These are phyloP conservation scores for Lasiommata megera DNA, from an alignment of 2,888 invertebrate genomes.

Conservation along the genomic window DNA sequence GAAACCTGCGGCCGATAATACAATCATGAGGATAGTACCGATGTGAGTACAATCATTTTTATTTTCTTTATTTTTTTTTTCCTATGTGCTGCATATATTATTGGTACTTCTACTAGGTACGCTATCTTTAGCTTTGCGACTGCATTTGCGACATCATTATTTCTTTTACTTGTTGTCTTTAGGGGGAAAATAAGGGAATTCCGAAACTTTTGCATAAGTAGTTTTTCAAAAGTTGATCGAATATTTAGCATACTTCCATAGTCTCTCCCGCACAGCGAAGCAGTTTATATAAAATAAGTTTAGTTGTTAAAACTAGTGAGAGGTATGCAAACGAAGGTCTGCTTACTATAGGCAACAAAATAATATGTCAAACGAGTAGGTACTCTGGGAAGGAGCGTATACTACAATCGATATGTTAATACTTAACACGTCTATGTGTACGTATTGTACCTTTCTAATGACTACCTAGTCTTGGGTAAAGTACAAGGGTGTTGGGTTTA, in stretches of 20 bases:
- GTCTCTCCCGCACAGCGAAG: constrained; percentile 37
- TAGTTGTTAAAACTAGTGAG: constrained; percentile 26
- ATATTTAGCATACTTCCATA: constrained; percentile 1
- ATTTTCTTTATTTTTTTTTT: neutral
- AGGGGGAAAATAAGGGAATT: neutral
- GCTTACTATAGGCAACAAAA: constrained; percentile 27
- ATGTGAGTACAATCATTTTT: constrained; percentile 54
- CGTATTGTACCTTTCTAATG: constrained; percentile 63
- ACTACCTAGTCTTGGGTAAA: constrained; percentile 36
- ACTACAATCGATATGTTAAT: constrained; percentile 31
- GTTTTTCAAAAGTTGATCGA: neutral
- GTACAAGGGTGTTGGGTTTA: constrained; percentile 37
- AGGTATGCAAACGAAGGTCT: constrained; percentile 32
- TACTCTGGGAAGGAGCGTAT: constrained; percentile 29
- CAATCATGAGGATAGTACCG: constrained; percentile 67
- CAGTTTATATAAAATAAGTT: constrained; percentile 32
- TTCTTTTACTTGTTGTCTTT: neutral
- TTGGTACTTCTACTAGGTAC: neutral
- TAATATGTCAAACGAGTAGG: constrained; percentile 29
- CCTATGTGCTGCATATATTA: neutral
- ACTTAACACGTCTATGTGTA: constrained; percentile 34
- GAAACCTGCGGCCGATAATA: constrained; percentile 41
- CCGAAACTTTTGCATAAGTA: neutral
- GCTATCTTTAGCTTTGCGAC: constrained; percentile 55
- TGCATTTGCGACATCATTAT: constrained; percentile 58